A percentile compares a stretch with the other conserved stretches of the same genome.
Conservation (phyloP, 2,797 vertebrate species). For the Microctenopoma stevenorrisi region DNA sequence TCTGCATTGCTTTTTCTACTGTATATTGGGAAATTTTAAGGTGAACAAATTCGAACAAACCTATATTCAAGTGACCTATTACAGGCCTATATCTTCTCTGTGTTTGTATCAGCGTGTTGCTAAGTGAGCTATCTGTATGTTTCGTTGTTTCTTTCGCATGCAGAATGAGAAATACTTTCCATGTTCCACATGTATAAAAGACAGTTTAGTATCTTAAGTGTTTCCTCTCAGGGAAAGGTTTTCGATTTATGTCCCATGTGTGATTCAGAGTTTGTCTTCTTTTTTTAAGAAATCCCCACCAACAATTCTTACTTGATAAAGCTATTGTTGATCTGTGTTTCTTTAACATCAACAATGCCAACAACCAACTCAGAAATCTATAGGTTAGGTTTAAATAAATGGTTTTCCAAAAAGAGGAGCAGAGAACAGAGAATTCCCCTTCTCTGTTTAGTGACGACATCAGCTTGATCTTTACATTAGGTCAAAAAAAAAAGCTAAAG, state of each 20-base stretch:
- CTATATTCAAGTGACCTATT: not conserved
- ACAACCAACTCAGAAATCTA: not conserved
- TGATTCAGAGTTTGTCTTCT: not conserved
- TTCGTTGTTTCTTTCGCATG: not conserved
- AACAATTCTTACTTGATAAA: not conserved
- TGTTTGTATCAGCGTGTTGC: not conserved
- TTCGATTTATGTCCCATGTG: not conserved
- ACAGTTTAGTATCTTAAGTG: not conserved
- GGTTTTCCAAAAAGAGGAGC: too few species aligned
- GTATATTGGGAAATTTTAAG: not conserved
- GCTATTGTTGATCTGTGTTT: not conserved
- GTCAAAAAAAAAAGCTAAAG: too few species aligned
- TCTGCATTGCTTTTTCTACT: not conserved
- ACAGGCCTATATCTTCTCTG: not conserved
- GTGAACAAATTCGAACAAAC: not conserved
- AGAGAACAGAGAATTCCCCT: too few species aligned
- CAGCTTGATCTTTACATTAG: too few species aligned
- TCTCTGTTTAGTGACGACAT: too few species aligned
- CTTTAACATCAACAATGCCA: not conserved
- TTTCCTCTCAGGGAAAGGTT: not conserved
- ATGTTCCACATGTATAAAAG: not conserved
- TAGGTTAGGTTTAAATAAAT: not conserved
- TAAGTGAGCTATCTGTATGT: not conserved
- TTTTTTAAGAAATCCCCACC: slow-evolving; percentile 8
- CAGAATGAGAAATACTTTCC: not conserved